Conservation (phyloP, 2,113 vertebrate species). For the Mormyrus lacerda region DNA sequence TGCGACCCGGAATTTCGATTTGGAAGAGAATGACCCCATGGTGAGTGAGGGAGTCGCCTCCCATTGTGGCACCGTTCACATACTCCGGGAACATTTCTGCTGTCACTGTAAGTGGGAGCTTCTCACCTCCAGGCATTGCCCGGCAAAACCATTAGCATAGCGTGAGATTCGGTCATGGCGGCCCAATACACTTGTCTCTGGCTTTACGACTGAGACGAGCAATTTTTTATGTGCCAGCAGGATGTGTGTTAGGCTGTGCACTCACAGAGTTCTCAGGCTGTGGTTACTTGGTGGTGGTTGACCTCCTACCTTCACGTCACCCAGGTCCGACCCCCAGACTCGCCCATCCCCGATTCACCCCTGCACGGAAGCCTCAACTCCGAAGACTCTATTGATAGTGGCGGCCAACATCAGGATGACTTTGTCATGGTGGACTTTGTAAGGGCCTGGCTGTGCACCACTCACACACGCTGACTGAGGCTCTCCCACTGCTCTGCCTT, state of each 20-base stretch:
- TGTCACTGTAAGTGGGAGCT: neutral
- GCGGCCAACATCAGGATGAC: constrained; percentile 79
- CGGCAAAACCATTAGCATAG: neutral
- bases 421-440: constrained; percentile 98
- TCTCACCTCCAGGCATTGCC: neutral
- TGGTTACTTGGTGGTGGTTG: neutral
- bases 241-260: neutral
- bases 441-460: constrained; percentile 43
- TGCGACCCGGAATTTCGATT: constrained; percentile 78
- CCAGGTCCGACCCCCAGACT: constrained; percentile 85
- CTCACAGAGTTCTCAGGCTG: neutral
- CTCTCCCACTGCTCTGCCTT: neutral
- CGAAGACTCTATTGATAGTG: constrained; percentile 76
- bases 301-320: constrained; percentile 5
- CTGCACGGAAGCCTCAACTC: constrained; percentile 88
- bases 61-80: neutral
- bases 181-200: neutral
- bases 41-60: constrained; percentile 53
- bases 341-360: constrained; percentile 75
- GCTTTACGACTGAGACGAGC: neutral
- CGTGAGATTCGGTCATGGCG: neutral
- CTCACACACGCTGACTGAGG: neutral
- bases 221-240: neutral
- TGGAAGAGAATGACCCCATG: constrained; percentile 87
- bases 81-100: neutral